Conservation (phyloP, 2,888 invertebrate genomes). For the Tetragonula carbonaria region DNA sequence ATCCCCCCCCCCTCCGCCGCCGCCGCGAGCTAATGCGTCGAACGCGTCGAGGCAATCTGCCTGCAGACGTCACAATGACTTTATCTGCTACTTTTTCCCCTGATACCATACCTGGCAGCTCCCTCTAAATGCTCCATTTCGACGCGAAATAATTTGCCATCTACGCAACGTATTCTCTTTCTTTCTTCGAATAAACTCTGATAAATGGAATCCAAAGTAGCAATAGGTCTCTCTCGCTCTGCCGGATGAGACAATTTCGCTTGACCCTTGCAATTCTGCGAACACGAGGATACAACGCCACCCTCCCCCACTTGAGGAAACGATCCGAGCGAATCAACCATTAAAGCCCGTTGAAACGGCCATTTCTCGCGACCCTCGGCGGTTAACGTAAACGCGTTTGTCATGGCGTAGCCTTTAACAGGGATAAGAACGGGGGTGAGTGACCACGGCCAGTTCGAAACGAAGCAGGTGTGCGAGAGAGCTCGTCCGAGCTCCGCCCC, state of each 20-base stretch:
- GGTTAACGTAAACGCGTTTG: conserved; percentile 67
- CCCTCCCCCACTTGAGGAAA: not conserved
- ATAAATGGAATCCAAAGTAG: not conserved
- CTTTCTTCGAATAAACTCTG: too few relatives aligned
- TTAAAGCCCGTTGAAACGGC: conserved; percentile 58
- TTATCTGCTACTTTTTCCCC: conserved; percentile 9
- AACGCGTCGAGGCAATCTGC: not conserved
- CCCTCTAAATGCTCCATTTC: not conserved
- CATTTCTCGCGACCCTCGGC: conserved; percentile 63
- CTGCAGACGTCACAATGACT: conserved; percentile 1
- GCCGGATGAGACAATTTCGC: not conserved
- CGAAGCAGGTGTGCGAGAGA: conserved; percentile 76
- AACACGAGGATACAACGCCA: not conserved
- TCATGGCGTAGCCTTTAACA: conserved; percentile 68
- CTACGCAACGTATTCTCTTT: too few relatives aligned
- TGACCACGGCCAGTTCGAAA: conserved; percentile 65
- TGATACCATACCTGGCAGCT: not conserved
- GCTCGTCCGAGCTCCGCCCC: conserved; percentile 80
- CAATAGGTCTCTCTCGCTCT: not conserved
- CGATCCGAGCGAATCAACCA: conserved; percentile 49
- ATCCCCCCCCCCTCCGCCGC: not conserved
- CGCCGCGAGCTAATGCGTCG: not conserved
- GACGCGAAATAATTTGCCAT: too few relatives aligned
- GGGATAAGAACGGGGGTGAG: conserved; percentile 65
- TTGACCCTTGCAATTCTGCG: not conserved